phyloP scores from a whole-genome alignment of 2,113 vertebrate genomes.

The Azemiops feae region DNA sequence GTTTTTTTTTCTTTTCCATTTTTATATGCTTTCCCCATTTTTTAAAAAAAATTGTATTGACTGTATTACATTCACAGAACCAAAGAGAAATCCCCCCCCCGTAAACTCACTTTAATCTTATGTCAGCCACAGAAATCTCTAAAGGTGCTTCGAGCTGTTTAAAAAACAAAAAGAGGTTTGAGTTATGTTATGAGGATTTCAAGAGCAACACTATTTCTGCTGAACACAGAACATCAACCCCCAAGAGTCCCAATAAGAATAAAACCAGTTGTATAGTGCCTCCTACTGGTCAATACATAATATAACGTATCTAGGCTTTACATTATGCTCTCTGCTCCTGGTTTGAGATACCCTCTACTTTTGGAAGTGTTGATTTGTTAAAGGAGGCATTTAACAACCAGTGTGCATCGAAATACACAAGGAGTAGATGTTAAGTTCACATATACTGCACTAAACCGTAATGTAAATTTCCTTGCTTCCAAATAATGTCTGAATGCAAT shows the following conservation, averaged over 20 bases:
- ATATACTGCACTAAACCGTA: background rate
- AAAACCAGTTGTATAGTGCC: no score
- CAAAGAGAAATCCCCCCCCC: background rate
- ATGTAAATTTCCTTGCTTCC: background rate
- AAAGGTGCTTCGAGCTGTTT: conserved; percentile 74
- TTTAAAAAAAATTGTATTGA: background rate
- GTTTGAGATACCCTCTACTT: background rate
- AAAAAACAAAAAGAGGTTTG: conserved; percentile 31
- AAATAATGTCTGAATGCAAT: background rate
- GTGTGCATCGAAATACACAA: background rate
- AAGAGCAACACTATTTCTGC: no score
- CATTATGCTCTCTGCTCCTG: no score
- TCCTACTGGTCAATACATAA: no score
- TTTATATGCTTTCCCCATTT: background rate
- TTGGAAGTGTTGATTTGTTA: background rate
- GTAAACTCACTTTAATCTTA: conserved; percentile 66
- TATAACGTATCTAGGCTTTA: no score
- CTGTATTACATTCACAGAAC: background rate
- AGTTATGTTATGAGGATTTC: no score
- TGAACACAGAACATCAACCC: no score
- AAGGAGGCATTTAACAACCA: background rate
- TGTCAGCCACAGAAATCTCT: conserved; percentile 68
- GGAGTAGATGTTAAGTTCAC: background rate
- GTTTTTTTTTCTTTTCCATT: background rate
- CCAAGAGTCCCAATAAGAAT: no score